Conservation (phyloP, 2,888 invertebrate species). For the Romanomermis culicivorax region DNA sequence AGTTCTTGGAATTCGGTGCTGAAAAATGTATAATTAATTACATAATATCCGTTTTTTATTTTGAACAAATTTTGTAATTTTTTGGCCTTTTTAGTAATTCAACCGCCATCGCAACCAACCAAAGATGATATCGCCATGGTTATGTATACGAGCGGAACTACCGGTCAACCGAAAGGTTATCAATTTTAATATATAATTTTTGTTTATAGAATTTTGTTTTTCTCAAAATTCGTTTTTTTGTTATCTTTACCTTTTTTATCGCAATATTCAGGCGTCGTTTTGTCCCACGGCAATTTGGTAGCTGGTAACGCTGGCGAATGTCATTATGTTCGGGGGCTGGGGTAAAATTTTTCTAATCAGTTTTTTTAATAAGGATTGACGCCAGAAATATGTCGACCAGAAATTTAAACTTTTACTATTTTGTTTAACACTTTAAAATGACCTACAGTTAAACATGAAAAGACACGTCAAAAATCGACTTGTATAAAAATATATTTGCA, state of each 20-base stretch:
- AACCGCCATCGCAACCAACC: constrained; percentile 28
- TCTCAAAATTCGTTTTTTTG: too few relatives aligned
- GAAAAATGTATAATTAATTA: not conserved
- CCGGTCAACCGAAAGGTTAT: constrained; percentile 41
- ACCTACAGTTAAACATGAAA: too few relatives aligned
- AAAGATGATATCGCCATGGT: constrained; percentile 69
- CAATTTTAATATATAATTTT: not conserved
- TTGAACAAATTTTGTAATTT: not conserved
- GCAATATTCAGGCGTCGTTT: constrained; percentile 30
- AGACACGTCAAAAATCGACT: too few relatives aligned
- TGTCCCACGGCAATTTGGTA: constrained; percentile 33
- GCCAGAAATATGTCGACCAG: too few relatives aligned
- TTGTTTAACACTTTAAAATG: too few relatives aligned
- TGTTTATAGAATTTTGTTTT: not conserved
- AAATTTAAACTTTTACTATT: too few relatives aligned
- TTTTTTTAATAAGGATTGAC: too few relatives aligned
- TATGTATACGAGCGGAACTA: constrained; percentile 97
- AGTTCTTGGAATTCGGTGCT: not conserved
- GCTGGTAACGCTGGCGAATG: constrained; percentile 33
- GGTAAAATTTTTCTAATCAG: constrained; percentile 24
- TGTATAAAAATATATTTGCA: too few relatives aligned
- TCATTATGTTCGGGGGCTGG: constrained; percentile 28
- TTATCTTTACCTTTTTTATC: too few relatives aligned
- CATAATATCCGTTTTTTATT: not conserved
- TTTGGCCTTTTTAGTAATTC: not conserved